A percentile compares a stretch with the other conserved stretches of the same genome.
phyloP scores from a whole-genome alignment of 2,797 vertebrate species.

The Linurgus olivaceus region DNA sequence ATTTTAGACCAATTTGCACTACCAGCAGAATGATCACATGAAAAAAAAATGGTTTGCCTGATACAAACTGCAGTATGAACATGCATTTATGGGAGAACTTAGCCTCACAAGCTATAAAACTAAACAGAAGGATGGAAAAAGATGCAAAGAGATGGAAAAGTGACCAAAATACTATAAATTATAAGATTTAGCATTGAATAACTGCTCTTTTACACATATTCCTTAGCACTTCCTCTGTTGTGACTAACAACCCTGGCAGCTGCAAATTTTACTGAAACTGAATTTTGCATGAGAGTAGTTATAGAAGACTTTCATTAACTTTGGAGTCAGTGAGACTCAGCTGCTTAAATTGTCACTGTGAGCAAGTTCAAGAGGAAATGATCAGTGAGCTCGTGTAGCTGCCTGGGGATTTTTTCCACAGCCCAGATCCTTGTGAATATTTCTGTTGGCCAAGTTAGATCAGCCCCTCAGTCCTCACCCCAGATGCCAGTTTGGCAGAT shows the following conservation, averaged over 20 bases:
- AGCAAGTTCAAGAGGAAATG: slow-evolving; percentile 22
- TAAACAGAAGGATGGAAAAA: neutral
- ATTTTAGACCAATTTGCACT: neutral
- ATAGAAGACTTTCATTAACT: slow-evolving; percentile 34
- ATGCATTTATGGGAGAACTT: neutral
- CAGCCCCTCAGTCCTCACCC: neutral
- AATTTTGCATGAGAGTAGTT: slow-evolving; percentile 53
- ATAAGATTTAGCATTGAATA: neutral
- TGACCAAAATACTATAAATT: neutral
- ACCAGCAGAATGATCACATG: neutral
- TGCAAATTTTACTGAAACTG: neutral
- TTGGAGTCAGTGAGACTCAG: slow-evolving; percentile 21
- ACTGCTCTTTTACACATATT: neutral
- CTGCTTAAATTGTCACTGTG: slow-evolving; percentile 22
- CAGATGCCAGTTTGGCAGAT: neutral
- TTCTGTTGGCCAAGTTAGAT: neutral
- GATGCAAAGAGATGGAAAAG: neutral
- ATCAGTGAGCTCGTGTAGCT: neutral
- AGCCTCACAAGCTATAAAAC: neutral
- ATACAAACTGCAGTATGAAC: neutral
- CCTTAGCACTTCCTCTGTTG: neutral
- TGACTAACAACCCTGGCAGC: slow-evolving; percentile 2
- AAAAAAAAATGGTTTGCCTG: neutral
- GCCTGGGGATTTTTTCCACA: neutral
- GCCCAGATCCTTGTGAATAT: neutral